These are phyloP conservation scores for Sminthurinus signatus DNA, from an alignment of 1,140 invertebrate genomes.

Conservation along the genomic window DNA sequence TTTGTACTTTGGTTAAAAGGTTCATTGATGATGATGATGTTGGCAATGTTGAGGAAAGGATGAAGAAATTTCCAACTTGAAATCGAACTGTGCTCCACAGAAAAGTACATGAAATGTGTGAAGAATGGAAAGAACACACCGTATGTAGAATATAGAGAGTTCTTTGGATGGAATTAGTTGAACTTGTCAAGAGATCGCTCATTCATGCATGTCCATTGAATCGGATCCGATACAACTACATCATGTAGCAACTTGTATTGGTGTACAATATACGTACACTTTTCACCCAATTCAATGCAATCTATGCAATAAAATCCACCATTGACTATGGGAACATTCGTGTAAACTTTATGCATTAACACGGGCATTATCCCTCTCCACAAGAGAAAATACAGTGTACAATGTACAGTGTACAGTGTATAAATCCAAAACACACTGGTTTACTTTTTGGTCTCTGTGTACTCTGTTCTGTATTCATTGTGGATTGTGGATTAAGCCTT, in stretches of 20 bases:
- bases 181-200: slow-evolving; percentile 21
- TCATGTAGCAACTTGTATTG: too few species aligned
- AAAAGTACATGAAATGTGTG: too few species aligned
- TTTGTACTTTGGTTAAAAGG: slow-evolving; percentile 3
- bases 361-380: slow-evolving; percentile 9
- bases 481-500: slow-evolving; percentile 15
- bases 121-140: neutral
- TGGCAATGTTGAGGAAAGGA: neutral
- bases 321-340: neutral
- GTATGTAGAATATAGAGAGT: neutral
- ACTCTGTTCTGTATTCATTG: too few species aligned
- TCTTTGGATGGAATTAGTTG: slow-evolving; percentile 2
- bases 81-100: neutral
- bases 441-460: slow-evolving; percentile 10
- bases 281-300: too few species aligned
- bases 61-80: neutral
- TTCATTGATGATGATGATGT: slow-evolving; percentile 5
- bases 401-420: too few species aligned
- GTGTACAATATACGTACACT: too few species aligned
- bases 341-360: neutral
- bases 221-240: too few species aligned
- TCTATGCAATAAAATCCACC: too few species aligned
- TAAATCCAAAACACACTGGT: slow-evolving; percentile 11
- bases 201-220: slow-evolving; percentile 19
- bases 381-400: neutral